phyloP scores from a whole-genome alignment of 2,888 invertebrate genomes.

The Stenotaenia linearis region DNA sequence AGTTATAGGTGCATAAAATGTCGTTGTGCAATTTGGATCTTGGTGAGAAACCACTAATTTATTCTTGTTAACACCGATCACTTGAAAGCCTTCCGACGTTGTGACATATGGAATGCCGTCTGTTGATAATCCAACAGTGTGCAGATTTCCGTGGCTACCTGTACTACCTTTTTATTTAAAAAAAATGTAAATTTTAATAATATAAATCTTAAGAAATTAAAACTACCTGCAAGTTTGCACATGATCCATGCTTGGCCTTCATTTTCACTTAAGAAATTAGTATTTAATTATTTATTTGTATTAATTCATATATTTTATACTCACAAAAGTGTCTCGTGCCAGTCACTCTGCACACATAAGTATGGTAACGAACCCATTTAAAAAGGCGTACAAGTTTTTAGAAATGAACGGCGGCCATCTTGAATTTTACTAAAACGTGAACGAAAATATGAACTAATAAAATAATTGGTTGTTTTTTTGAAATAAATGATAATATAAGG shows the following conservation, averaged over 20 bases:
- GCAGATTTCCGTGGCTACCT: neutral
- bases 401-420: too few species aligned
- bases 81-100: slow-evolving; percentile 24
- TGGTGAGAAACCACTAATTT: neutral
- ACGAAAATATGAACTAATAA: too few species aligned
- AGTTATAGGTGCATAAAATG: neutral
- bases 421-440: too few species aligned
- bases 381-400: too few species aligned
- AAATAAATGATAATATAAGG: too few species aligned
- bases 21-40: slow-evolving; percentile 1
- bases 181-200: neutral
- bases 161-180: neutral
- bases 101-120: neutral
- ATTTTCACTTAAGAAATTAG: neutral
- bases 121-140: neutral
- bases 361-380: neutral
- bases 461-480: too few species aligned
- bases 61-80: neutral
- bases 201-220: neutral
- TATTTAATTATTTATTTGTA: neutral
- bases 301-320: neutral
- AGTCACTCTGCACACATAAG: neutral
- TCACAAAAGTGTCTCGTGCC: neutral
- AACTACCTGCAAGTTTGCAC: slow-evolving; percentile 2
- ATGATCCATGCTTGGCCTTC: slow-evolving; percentile 5